Conservation (phyloP, 92 coral and sea anemone genomes). For the Porites lobata region DNA sequence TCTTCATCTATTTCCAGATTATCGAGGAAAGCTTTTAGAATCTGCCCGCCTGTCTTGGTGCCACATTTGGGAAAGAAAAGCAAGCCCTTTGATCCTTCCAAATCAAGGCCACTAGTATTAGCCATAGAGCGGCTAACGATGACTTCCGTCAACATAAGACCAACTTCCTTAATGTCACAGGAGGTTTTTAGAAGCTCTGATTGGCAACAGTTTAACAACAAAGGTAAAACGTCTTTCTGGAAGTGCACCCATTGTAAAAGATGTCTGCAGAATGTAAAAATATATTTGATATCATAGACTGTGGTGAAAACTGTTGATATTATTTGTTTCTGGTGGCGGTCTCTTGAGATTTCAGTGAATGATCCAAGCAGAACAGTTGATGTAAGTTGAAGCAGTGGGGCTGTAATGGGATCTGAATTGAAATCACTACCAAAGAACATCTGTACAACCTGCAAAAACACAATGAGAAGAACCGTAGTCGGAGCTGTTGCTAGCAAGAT, state of each 20-base stretch:
- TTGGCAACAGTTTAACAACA: slow-evolving; percentile 72
- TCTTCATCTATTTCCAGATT: slow-evolving; percentile 31
- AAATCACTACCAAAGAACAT: slow-evolving; percentile 20
- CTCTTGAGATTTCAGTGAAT: slow-evolving; percentile 64
- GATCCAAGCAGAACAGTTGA: slow-evolving; percentile 79
- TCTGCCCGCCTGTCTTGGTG: slow-evolving; percentile 65
- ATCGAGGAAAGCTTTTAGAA: slow-evolving; percentile 50
- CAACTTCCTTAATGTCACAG: slow-evolving; percentile 61
- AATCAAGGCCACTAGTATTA: slow-evolving; percentile 50
- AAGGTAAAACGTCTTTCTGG: slow-evolving; percentile 65
- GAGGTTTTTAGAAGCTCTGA: slow-evolving; percentile 30
- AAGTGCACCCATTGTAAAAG: slow-evolving; percentile 82
- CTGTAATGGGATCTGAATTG: not conserved
- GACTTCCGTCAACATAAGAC: slow-evolving; percentile 72
- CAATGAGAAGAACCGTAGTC: not conserved
- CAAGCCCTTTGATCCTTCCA: slow-evolving; percentile 55
- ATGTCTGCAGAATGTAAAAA: slow-evolving; percentile 66
- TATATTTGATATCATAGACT: slow-evolving; percentile 35
- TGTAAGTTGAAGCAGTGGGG: slow-evolving; percentile 59
- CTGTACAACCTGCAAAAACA: slow-evolving; percentile 46
- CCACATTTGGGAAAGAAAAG: slow-evolving; percentile 83
- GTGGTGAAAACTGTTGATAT: slow-evolving; percentile 52
- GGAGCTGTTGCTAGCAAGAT: no score
- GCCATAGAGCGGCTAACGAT: slow-evolving; percentile 45
- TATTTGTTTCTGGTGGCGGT: slow-evolving; percentile 59